These are phyloP conservation scores for Buceros bicornis DNA, from an alignment of 2,797 vertebrate genomes.

Conservation along the genomic window DNA sequence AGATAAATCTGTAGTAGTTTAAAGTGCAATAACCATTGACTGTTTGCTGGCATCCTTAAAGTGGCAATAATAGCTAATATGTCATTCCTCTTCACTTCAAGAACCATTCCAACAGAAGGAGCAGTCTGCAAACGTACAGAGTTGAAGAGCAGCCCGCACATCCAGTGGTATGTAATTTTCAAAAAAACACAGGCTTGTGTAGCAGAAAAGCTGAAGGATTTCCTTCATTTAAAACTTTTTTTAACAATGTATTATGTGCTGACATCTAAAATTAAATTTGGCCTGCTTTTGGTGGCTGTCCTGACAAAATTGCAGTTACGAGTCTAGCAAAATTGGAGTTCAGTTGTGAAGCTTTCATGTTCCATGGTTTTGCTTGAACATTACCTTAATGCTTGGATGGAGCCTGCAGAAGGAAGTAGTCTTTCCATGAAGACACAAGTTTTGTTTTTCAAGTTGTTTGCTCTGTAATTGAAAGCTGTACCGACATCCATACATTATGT, in stretches of 20 bases:
- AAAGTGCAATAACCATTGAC: not conserved
- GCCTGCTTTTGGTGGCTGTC: not conserved
- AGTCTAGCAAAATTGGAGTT: not conserved
- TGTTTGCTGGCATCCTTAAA: not conserved
- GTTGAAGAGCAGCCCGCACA: conserved; percentile 88
- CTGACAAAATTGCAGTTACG: not conserved
- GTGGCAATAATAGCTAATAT: not conserved
- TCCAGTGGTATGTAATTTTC: conserved; percentile 85
- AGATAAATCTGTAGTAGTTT: not conserved
- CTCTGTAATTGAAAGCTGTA: not conserved
- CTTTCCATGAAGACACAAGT: not conserved
- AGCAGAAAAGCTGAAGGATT: not conserved
- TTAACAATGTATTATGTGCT: not conserved
- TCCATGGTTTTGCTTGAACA: not conserved
- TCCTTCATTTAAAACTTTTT: not conserved
- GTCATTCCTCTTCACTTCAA: conserved; percentile 50
- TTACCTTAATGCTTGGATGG: not conserved
- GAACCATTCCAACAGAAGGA: conserved; percentile 89
- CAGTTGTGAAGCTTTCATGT: not conserved
- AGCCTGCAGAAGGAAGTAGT: not conserved
- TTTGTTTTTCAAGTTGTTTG: not conserved
- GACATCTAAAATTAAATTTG: not conserved
- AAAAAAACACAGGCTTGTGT: not conserved
- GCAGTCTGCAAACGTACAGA: conserved; percentile 83
- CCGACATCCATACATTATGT: not conserved